phyloP scores from a whole-genome alignment of 2,797 vertebrate species.

The Muscicapa striata region DNA sequence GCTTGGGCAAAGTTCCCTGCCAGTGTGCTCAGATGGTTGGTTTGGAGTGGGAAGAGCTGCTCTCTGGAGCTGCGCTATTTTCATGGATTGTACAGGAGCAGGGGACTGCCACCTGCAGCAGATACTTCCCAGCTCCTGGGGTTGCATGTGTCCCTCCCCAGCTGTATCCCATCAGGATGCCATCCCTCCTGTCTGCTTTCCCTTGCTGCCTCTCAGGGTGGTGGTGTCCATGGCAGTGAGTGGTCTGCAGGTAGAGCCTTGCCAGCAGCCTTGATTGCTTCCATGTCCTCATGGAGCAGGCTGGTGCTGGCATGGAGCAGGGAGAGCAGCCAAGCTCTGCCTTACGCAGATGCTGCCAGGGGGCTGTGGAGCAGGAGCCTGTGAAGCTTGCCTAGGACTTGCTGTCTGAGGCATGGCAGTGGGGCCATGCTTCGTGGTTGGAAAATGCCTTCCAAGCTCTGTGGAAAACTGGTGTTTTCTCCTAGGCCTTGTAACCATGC shows the following conservation, averaged over 20 bases:
- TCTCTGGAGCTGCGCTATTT: not conserved
- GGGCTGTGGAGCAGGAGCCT: not conserved
- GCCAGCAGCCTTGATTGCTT: not conserved
- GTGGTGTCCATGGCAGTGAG: not conserved
- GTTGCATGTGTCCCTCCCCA: not conserved
- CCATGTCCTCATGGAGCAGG: not conserved
- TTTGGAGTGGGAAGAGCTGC: not conserved
- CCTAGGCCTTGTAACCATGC: not conserved
- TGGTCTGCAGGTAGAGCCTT: not conserved
- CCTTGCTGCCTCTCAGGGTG: not conserved
- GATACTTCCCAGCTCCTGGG: not conserved
- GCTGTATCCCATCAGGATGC: not conserved
- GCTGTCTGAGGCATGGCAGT: not conserved
- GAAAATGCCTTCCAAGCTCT: not conserved
- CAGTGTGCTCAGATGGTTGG: accelerated
- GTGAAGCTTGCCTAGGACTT: not conserved
- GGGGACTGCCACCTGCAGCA: not conserved
- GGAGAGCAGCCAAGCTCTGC: not conserved
- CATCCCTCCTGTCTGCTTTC: not conserved
- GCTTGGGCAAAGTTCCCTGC: not conserved
- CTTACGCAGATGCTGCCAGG: accelerated
- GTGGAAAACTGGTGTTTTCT: not conserved
- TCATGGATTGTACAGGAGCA: not conserved
- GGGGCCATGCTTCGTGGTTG: not conserved
- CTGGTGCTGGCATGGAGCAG: not conserved